Evolutionary conservation across 2,113 vertebrate genomes (phyloP), one percentile per base, ranked within the genome.

Genomic region (Pseudopodoces humilis): DNA sequence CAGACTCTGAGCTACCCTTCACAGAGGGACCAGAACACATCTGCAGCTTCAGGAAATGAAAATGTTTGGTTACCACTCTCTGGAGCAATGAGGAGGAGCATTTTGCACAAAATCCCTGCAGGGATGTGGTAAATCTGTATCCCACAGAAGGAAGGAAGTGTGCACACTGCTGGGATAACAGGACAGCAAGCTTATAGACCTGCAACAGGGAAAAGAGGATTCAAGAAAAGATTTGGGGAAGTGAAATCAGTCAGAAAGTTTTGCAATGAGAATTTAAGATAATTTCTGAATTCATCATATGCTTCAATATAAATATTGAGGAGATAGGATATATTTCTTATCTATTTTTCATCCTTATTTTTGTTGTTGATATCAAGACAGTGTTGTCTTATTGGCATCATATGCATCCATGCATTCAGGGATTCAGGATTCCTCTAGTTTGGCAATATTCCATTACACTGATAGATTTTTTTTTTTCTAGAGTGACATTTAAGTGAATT

Each of bases 401-500:
- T 24, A 27, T 23, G 5, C 22, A 71, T 43, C 44, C 65, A 35
- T 27, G 11, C 46, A 37, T 80, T 71, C 53, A 84, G 30, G 24
- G 5, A 4, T 1, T 9, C 44, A 59, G 33, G 31, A 30, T 49
- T 5, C 23, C 24, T 87, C 47, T 52, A 31, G 30, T 77, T 80
- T 91, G 82, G 63, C 75, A 90, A 60, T 33, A 83, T 80, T 93
- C 35, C 60, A 22, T 28, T 47, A 15, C 39, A 46, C 46, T 67
- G 67, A 77, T 35, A 63, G 69, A 22, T 31, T 17, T 46, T 33
- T 50, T 30, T 47, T 78, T 80, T 80, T 24, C 70, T 90, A 43
- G 63, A 92, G 53, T 0, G 43, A 77, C 76, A 91, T 90, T 94
- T 95, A 87, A 94, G 69, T 59, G 50, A 90, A 95, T 95, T 94